Percentiles rank a stretch among this genome's conserved stretches.
phyloP scores from a whole-genome alignment of 2,888 invertebrate species.

The Limulus polyphemus region DNA sequence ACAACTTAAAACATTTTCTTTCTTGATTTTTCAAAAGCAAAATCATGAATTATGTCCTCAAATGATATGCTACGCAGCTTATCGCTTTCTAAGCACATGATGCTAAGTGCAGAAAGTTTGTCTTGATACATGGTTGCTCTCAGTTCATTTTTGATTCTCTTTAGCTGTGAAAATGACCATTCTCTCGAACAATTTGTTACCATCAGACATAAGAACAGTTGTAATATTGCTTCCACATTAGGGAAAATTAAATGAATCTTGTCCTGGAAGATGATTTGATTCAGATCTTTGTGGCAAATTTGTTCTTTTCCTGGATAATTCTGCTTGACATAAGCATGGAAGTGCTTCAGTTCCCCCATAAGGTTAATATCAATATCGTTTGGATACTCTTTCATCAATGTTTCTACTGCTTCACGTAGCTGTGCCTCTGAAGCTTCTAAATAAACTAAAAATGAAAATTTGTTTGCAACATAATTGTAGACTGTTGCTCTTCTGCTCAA shows the following conservation, averaged over 20 bases:
- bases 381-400: neutral
- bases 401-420: neutral
- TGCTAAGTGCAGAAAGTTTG: conserved; percentile 7
- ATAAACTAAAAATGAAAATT: neutral
- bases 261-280: no score
- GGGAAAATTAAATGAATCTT: neutral
- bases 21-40: no score
- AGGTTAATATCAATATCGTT: neutral
- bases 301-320: no score
- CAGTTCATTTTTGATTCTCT: neutral
- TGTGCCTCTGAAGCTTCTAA: neutral
- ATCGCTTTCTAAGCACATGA: neutral
- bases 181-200: neutral
- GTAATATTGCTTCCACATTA: neutral
- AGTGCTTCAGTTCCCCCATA: neutral
- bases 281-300: no score
- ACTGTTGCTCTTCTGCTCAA: neutral
- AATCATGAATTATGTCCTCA: no score
- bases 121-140: neutral
- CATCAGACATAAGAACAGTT: no score
- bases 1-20: no score
- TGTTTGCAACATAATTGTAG: neutral
- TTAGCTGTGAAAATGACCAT: neutral
- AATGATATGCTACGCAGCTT: no score
- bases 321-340: neutral